Percentiles rank a stretch among this genome's conserved stretches.
Evolutionary conservation across 2,113 vertebrate genomes (phyloP).

Genomic region (Eptesicus fuscus): DNA sequence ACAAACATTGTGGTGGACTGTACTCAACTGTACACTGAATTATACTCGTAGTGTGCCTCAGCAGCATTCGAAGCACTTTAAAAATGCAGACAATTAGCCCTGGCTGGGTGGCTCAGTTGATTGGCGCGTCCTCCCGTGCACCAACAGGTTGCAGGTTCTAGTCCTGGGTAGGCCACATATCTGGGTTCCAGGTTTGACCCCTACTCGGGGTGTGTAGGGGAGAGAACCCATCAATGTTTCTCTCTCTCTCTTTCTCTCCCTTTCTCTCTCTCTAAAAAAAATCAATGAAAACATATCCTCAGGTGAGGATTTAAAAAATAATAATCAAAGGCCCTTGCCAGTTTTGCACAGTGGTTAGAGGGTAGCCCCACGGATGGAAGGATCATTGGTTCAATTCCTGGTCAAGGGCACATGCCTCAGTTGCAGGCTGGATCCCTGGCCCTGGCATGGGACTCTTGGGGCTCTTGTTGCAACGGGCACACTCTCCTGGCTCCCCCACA

Average conservation of each 20-base stretch:
- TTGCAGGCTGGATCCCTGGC: too few relatives aligned
- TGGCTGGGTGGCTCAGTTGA: not conserved
- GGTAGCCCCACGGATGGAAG: too few relatives aligned
- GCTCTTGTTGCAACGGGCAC: too few relatives aligned
- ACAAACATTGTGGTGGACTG: not conserved
- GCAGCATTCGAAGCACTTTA: not conserved
- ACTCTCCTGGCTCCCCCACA: too few relatives aligned
- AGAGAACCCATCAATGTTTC: not conserved
- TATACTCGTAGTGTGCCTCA: accelerated
- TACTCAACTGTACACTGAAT: not conserved
- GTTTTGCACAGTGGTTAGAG: too few relatives aligned
- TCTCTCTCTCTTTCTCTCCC: not conserved
- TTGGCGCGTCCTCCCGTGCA: not conserved
- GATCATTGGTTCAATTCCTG: too few relatives aligned
- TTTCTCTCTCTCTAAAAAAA: not conserved
- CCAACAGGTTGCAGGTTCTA: not conserved
- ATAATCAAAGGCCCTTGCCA: not conserved
- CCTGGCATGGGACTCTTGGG: too few relatives aligned
- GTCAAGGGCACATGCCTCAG: too few relatives aligned
- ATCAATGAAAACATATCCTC: not conserved
- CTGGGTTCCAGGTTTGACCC: not conserved
- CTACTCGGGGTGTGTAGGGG: not conserved
- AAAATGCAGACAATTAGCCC: not conserved
- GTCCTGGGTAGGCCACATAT: not conserved
- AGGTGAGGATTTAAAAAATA: not conserved